Evolutionary conservation across 2,113 vertebrate species (phyloP).

Genomic region (Coryphaenoides rupestris): DNA sequence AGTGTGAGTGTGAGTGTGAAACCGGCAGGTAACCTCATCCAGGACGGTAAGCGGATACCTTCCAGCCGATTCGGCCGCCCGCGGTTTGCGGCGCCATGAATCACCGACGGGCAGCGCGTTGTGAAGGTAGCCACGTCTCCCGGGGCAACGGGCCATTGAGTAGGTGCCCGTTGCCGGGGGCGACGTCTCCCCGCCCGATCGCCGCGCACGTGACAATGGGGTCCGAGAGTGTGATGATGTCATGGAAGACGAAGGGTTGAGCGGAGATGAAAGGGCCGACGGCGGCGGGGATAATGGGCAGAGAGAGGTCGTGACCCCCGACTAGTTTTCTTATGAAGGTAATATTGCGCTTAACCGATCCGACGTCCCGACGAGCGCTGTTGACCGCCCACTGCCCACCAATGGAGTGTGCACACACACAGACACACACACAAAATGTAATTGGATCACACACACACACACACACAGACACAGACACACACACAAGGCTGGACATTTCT

Average conservation of each 20-base stretch:
- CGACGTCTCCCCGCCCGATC: conserved; percentile 9
- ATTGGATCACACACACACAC: not conserved
- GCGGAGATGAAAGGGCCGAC: not conserved
- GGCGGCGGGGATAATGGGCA: too few relatives aligned
- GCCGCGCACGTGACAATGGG: conserved; percentile 9
- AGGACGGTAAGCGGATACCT: conserved; percentile 61
- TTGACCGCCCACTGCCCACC: too few relatives aligned
- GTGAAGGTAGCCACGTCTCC: conserved; percentile 44
- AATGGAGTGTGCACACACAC: not conserved
- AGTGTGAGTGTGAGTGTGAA: conserved; percentile 24
- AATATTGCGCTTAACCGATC: too few relatives aligned
- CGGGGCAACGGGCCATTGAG: conserved; percentile 27
- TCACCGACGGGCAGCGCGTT: not conserved
- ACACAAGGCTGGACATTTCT: not conserved
- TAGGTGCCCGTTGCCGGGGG: conserved; percentile 19
- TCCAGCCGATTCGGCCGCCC: conserved; percentile 35
- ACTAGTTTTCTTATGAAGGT: too few relatives aligned
- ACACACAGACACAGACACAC: conserved; percentile 6
- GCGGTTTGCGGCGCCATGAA: not conserved
- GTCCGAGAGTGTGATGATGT: not conserved
- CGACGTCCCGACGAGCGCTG: too few relatives aligned
- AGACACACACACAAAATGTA: not conserved
- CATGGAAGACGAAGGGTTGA: too few relatives aligned
- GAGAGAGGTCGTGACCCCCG: too few relatives aligned
- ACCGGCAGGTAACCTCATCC: conserved; percentile 58